Evolutionary conservation across 1,140 invertebrate genomes (phyloP), one percentile per base, ranked within the genome.

Genomic region (Pogonomyrmex californicus): DNA sequence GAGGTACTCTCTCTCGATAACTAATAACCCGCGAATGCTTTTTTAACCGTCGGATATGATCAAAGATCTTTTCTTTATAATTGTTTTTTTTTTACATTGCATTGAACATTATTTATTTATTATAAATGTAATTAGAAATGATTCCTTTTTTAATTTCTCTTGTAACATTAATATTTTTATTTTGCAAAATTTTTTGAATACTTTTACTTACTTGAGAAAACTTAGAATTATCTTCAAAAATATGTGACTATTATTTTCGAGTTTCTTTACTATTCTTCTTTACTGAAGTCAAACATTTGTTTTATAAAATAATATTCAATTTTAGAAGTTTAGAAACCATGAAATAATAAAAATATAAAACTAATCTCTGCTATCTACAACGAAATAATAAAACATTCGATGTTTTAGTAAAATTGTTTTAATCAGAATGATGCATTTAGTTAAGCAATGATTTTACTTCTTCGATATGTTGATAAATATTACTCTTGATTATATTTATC

Each of bases 301-400:
- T 65, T 65, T 65, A 6, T 38, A 9, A 38, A 38, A 38, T 65
- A 9, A 65, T 66, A 12, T 66, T 3, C 3, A 65, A 65, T 65
- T 33, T n/a, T 5, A 51, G 9, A 1, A 56, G 2, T 17, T 41
- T 9, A 71, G 44, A 44, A 41, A 2, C 4, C 38, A 10, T 12
- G 12, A 73, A 56, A 7, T 36, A 77, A 23, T n/a, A 77, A 1
- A 75, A 1, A 71, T n/a, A 33, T 71, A 10, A 36, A 75, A 30
- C n/a, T 30, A 10, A 73, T 73, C 4, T 23, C 23, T 23, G 0
- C 23, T 75, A 6, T 41, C 12, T 49, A 36, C 1, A 47, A 0
- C 23, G 17, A 0, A 33, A 71, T 23, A 66, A 23, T 2, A 63
- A 10, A 33, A 60, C 38, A 38, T n/a, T 68, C 9, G 1, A 44